phyloP scores from a whole-genome alignment of 2,888 invertebrate species.

The Troides oblongomaculatus region DNA sequence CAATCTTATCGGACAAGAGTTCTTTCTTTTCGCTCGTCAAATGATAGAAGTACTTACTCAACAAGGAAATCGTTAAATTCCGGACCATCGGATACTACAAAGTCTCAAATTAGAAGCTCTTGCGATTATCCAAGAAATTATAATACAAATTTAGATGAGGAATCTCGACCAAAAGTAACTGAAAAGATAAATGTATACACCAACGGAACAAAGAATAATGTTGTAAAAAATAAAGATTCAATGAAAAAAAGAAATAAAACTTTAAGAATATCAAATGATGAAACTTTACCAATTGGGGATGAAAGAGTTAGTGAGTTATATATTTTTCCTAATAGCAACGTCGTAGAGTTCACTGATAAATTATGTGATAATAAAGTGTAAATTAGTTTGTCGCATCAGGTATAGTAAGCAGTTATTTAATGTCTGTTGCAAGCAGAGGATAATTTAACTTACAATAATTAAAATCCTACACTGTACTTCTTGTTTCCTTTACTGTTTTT shows the following conservation, averaged over 20 bases:
- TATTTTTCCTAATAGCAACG: conserved; percentile 72
- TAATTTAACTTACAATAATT: conserved; percentile 17
- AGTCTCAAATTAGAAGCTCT: conserved; percentile 51
- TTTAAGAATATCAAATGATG: conserved; percentile 43
- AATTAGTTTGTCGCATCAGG: conserved; percentile 36
- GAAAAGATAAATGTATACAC: conserved; percentile 48
- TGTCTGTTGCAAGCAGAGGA: conserved; percentile 27
- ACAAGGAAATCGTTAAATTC: conserved; percentile 63
- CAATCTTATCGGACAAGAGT: conserved; percentile 70
- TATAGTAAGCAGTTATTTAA: conserved; percentile 21
- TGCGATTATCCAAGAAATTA: conserved; percentile 57
- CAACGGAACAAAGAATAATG: conserved; percentile 36
- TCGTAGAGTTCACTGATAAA: conserved; percentile 72
- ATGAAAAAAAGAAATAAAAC: conserved; percentile 45
- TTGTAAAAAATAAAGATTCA: conserved; percentile 29
- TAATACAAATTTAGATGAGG: conserved; percentile 44
- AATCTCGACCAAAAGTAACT: conserved; percentile 50
- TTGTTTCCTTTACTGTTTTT: conserved; percentile 25
- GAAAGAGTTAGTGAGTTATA: conserved; percentile 71
- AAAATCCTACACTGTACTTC: conserved; percentile 11
- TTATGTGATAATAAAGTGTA: conserved; percentile 71
- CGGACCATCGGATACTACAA: conserved; percentile 51
- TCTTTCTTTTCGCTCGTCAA: conserved; percentile 68
- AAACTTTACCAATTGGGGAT: conserved; percentile 58
- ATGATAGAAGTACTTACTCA: conserved; percentile 63